phyloP scores from a whole-genome alignment of 2,797 vertebrate genomes.

The Gymnothorax reevesii region DNA sequence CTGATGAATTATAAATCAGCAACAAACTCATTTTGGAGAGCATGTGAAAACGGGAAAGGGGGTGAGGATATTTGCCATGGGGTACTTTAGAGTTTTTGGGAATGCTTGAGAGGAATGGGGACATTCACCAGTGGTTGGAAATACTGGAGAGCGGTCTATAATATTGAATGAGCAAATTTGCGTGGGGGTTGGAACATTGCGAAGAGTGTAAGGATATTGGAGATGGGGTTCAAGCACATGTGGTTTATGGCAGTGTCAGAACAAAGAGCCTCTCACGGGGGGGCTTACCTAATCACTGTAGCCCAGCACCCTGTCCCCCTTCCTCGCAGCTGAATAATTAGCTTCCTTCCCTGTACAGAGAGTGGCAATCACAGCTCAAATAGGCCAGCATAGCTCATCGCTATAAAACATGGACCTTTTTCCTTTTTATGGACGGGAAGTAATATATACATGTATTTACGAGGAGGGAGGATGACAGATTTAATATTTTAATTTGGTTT shows the following conservation, averaged over 20 bases:
- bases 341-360: not conserved
- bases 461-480: slow-evolving; percentile 73
- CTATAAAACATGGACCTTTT: slow-evolving; percentile 45
- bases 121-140: not conserved
- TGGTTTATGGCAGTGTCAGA: not conserved
- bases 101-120: not conserved
- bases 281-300: not conserved
- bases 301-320: not conserved
- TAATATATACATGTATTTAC: slow-evolving; percentile 76
- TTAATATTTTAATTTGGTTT: slow-evolving; percentile 84
- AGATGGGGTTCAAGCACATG: not conserved
- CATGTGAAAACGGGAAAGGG: not conserved
- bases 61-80: not conserved
- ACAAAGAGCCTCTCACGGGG: not conserved
- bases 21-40: not conserved
- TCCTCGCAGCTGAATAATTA: slow-evolving; percentile 12
- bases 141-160: no score
- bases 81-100: no score
- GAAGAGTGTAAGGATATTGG: not conserved
- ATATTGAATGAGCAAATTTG: no score
- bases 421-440: slow-evolving; percentile 70
- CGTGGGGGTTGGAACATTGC: not conserved
- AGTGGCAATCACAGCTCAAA: slow-evolving; percentile 4
- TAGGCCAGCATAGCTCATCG: not conserved
- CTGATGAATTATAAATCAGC: not conserved